Base-by-base conservation (phyloP, 2,113 vertebrate species). In the Nannobrachium achirus region DNA sequence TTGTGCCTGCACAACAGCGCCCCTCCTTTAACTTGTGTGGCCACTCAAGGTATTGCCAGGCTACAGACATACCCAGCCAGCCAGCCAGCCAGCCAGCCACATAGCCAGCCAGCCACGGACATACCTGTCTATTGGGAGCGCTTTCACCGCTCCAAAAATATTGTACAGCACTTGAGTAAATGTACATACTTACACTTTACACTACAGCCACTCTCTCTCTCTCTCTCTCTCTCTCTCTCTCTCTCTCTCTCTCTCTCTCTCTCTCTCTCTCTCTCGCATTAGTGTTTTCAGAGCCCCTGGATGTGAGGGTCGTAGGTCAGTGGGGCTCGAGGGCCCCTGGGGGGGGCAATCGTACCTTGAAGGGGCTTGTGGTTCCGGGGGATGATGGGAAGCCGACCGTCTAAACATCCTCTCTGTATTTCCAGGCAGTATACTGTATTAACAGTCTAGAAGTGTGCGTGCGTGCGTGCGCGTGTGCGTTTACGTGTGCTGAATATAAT, bases 371-470 rank as follows among this genome's bases (percentile, higher is more conserved):
- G 20, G 63, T 25, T 78, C 65, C 65, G 50, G 53, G 57, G 25
- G 25, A 25, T 58, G 19, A 19, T 8, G 58, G 76, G 71, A 82
- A 66, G 78, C 80, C 78, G 79, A 85, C 68, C 78, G 79, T 86
- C 68, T 62, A 82, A 87, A 90, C 87, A 87, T 90, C 84, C 85
- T 84, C 71, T 63, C 52, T 74, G 80, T 83, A 82, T 56, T n/a
- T n/a, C 16, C 52, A 48, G 20, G 63, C 61, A 55, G 63, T 45
- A 72, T 66, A 46, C 25, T 52, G 39, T 66, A 46, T n/a, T 52
- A 42, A 70, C 49, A 66, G 71, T 73, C 64, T 71, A 16, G 46
- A 78, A 68, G 13, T 39, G 55, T 56, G 55, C 50, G 20, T 63
- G 60, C 50, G 60, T 39, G 20, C n/a, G 60, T 63, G 45, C 40